phyloP scores from a whole-genome alignment of 2,888 invertebrate species.

The Callosobruchus maculatus region DNA sequence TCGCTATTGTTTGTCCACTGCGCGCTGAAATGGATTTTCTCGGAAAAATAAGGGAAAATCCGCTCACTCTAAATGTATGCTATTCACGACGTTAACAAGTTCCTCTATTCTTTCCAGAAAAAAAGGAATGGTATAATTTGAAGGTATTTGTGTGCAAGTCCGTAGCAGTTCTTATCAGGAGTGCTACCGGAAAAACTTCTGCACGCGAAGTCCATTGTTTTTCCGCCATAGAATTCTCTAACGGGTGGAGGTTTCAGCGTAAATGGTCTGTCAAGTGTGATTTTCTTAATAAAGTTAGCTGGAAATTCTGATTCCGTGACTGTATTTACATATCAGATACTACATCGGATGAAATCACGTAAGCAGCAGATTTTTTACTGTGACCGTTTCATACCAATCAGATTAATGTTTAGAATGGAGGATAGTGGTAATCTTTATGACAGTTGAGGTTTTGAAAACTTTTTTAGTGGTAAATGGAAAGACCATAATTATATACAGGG shows the following conservation, averaged over 20 bases:
- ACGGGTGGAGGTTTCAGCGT: neutral
- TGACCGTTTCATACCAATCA: no score
- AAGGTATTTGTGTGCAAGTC: neutral
- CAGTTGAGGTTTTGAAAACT: no score
- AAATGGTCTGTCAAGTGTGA: neutral
- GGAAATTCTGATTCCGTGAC: neutral
- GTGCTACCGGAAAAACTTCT: neutral
- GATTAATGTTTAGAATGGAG: no score
- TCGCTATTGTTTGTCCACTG: neutral
- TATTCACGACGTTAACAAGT: neutral
- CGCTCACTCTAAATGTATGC: neutral
- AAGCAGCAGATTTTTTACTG: no score
- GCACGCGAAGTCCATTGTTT: neutral
- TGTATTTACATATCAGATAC: neutral
- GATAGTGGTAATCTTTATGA: no score
- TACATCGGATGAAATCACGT: neutral
- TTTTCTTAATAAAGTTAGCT: neutral
- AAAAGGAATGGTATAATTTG: neutral
- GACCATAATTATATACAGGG: no score
- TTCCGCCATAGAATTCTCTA: neutral
- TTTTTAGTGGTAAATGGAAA: no score
- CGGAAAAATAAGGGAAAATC: neutral
- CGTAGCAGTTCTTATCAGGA: neutral
- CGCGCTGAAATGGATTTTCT: neutral
- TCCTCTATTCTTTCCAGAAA: neutral